phyloP scores from a whole-genome alignment of 2,113 vertebrate genomes.

The Percopsis transmontana region DNA sequence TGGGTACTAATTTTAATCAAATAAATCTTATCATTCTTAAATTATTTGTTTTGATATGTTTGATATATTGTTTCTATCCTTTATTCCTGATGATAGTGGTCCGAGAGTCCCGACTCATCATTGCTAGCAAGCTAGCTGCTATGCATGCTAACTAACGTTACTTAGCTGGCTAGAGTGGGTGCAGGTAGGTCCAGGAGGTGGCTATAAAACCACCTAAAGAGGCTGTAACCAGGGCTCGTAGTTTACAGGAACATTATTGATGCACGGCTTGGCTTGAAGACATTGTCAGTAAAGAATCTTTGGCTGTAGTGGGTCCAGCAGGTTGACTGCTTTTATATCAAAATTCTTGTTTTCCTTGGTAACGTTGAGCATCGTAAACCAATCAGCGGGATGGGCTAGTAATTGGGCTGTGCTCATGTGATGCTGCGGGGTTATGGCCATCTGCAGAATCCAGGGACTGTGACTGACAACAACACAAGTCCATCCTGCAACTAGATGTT shows the following conservation, averaged over 20 bases:
- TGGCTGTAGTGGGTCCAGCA: not conserved
- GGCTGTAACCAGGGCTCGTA: not conserved
- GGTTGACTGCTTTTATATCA: not conserved
- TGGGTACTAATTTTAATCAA: conserved; percentile 58
- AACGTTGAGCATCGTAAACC: not conserved
- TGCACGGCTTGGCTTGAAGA: too few relatives aligned
- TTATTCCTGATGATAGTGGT: conserved; percentile 8
- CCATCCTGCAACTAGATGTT: not conserved
- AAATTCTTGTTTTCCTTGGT: not conserved
- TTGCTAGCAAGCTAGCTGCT: conserved; percentile 49
- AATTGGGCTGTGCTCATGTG: conserved; percentile 9
- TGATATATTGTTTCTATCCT: not conserved
- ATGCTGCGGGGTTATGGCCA: not conserved
- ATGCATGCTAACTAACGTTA: conserved; percentile 56
- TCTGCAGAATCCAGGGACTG: not conserved
- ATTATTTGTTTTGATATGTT: not conserved
- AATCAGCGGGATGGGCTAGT: not conserved
- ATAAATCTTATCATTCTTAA: not conserved
- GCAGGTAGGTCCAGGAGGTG: conserved; percentile 16
- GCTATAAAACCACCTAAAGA: not conserved
- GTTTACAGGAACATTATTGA: not conserved
- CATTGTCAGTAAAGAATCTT: not conserved
- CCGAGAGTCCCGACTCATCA: conserved; percentile 72
- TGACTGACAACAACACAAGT: not conserved
- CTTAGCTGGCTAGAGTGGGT: conserved; percentile 22